Evolutionary conservation across 2,113 vertebrate species (phyloP).

Genomic region (Tursiops truncatus): DNA sequence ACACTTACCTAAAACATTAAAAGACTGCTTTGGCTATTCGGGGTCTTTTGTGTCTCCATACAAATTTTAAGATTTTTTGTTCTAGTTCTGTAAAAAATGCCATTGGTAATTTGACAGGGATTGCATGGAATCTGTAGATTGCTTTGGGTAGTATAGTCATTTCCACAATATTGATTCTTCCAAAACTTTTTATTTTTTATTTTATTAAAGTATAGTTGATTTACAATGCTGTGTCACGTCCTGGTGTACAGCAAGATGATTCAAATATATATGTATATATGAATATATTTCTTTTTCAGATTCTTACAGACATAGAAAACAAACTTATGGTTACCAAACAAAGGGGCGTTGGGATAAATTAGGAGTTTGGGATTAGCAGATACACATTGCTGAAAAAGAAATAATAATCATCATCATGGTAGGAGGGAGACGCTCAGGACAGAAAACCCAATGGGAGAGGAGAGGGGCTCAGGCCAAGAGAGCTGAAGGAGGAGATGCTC

Average conservation of each 20-base stretch:
- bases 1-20: not conserved
- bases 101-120: too few relatives aligned
- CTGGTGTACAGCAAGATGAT: not conserved
- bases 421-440: not conserved
- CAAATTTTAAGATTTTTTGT: too few relatives aligned
- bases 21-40: not conserved
- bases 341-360: not conserved
- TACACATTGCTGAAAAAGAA: not conserved
- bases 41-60: too few relatives aligned
- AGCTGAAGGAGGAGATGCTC: not conserved
- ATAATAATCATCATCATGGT: not conserved
- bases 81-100: too few relatives aligned
- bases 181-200: not conserved
- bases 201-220: not conserved
- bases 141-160: too few relatives aligned
- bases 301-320: not conserved
- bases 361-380: not conserved
- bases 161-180: too few relatives aligned
- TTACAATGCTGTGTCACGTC: not conserved
- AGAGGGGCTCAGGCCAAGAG: not conserved
- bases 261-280: not conserved
- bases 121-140: too few relatives aligned
- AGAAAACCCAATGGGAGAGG: not conserved
- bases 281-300: not conserved
- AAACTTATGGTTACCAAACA: not conserved